Percentiles rank a stretch among this genome's conserved stretches.
Evolutionary conservation across 2,113 vertebrate species (phyloP).

Genomic region (Chionis minor): DNA sequence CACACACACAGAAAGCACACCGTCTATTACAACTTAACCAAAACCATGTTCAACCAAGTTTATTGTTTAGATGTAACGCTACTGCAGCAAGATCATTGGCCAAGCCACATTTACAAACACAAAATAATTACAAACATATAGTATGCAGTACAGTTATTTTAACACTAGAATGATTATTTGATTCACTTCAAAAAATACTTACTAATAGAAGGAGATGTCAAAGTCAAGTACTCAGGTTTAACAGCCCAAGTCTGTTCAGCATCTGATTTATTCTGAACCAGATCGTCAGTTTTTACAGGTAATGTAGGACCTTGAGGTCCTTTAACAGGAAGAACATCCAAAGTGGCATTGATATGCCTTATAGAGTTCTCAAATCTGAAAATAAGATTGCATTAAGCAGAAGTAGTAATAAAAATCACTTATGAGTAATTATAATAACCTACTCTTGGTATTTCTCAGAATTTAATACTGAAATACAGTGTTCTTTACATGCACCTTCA

Average conservation of each 20-base stretch:
- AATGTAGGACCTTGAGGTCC: slow-evolving; percentile 84
- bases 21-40: background rate
- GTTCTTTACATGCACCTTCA: background rate
- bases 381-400: background rate
- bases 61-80: background rate
- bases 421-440: background rate
- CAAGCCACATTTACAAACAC: background rate
- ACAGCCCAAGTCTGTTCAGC: slow-evolving; percentile 79
- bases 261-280: slow-evolving; percentile 51
- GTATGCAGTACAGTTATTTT: background rate
- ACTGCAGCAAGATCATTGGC: background rate
- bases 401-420: background rate
- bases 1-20: background rate
- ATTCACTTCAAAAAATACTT: slow-evolving; percentile 62
- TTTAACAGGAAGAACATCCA: slow-evolving; percentile 94
- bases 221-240: slow-evolving; percentile 82
- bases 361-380: slow-evolving; percentile 68
- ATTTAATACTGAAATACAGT: background rate
- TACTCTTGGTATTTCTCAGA: background rate
- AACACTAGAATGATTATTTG: background rate
- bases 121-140: background rate
- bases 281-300: slow-evolving; percentile 55
- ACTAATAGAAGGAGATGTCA: slow-evolving; percentile 83
- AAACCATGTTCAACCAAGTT: background rate
- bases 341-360: slow-evolving; percentile 74